Evolutionary conservation across 2,888 invertebrate genomes (phyloP).

Genomic region (Mesochorus sp.): DNA sequence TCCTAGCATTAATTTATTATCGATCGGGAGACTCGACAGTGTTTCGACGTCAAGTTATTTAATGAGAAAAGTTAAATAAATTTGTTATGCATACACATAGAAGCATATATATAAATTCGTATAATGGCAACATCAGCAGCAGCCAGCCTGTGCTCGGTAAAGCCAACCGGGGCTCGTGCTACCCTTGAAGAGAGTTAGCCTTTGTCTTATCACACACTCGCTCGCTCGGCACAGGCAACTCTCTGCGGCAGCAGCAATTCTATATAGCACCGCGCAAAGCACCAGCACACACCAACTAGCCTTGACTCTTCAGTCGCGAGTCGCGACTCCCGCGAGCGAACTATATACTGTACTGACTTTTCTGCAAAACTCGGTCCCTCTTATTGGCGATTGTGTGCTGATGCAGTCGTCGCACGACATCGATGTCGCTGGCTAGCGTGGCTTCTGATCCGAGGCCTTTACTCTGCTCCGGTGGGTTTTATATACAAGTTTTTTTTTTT

Average conservation of each 20-base stretch:
- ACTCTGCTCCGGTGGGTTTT: too few relatives aligned
- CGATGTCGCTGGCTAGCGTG: neutral
- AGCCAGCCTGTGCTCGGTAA: conserved; percentile 28
- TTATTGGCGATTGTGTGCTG: conserved; percentile 15
- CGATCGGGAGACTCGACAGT: too few relatives aligned
- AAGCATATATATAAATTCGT: neutral
- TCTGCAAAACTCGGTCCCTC: conserved; percentile 74
- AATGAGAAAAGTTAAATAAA: too few relatives aligned
- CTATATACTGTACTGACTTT: conserved; percentile 72
- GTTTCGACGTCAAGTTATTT: too few relatives aligned
- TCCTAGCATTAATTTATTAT: too few relatives aligned
- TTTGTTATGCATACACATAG: neutral
- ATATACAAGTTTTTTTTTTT: too few relatives aligned
- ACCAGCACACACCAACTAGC: conserved; percentile 68
- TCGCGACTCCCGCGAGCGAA: conserved; percentile 55
- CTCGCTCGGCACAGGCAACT: conserved; percentile 62
- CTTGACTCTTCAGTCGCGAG: conserved; percentile 76
- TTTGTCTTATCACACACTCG: conserved; percentile 79
- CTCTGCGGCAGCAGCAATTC: conserved; percentile 19
- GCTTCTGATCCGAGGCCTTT: neutral
- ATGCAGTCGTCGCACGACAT: conserved; percentile 8
- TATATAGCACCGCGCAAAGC: conserved; percentile 18
- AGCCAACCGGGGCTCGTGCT: conserved; percentile 54
- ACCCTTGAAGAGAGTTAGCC: conserved; percentile 78
- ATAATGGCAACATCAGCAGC: conserved; percentile 18